phyloP scores from a whole-genome alignment of 2,888 invertebrate species.

The Temnothorax ravouxi region DNA sequence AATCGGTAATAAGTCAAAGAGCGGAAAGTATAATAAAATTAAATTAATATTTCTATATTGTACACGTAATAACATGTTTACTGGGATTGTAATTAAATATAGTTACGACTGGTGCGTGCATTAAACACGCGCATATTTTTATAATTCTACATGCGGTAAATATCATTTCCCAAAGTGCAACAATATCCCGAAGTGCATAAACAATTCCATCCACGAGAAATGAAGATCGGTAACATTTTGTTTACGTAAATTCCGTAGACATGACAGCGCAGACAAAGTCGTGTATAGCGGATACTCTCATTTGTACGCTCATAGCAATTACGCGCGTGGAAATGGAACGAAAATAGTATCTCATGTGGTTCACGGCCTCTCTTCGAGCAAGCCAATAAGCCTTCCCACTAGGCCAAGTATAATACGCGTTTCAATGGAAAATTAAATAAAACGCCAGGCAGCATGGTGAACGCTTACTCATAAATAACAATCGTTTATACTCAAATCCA shows the following conservation, averaged over 20 bases:
- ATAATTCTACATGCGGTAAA: not conserved
- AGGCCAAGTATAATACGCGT: constrained; percentile 31
- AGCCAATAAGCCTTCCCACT: not conserved
- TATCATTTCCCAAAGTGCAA: not conserved
- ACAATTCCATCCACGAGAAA: not conserved
- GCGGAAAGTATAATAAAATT: not conserved
- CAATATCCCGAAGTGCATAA: constrained; percentile 3
- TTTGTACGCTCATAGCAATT: constrained; percentile 33
- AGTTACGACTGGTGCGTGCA: not conserved
- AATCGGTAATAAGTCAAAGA: not conserved
- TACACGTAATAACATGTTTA: constrained; percentile 3
- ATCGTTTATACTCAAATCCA: not conserved
- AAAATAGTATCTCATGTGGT: constrained; percentile 46
- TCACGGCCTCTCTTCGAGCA: constrained; percentile 34
- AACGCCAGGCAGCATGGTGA: not conserved
- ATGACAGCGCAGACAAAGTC: not conserved
- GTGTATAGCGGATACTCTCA: constrained; percentile 6
- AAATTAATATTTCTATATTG: not conserved
- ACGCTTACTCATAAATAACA: constrained; percentile 33
- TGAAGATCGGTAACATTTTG: constrained; percentile 20
- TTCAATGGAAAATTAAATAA: constrained; percentile 46
- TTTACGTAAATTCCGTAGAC: constrained; percentile 46
- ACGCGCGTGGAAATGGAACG: constrained; percentile 49
- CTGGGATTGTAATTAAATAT: not conserved
- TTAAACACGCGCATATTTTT: not conserved